Evolutionary conservation across 2,888 invertebrate species (phyloP), one percentile per base, ranked within the genome.

Genomic region (Cetonia aurata): DNA sequence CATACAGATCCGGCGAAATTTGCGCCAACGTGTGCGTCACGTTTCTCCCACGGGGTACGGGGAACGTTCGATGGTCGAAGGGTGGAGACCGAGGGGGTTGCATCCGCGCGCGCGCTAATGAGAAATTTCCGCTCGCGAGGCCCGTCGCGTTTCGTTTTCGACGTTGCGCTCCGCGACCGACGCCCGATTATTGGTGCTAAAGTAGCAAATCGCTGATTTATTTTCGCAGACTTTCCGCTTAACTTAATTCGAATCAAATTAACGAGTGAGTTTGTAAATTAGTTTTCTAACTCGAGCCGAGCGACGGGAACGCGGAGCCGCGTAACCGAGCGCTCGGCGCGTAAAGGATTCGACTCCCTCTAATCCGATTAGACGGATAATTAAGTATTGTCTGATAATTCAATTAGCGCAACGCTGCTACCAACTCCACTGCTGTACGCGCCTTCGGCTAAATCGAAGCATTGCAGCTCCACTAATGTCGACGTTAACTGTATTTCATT

Each of bases 181-280:
- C 33, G 9, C 37, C 8, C 56, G 19, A 56, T 56, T 56, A 56
- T 56, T 56, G 19, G 37, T 9, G 41, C 15, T 17, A 10, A 56
- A 48, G 46, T 46, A 60, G 73, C 67, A 72, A 75, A 75, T 75
- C 72, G 72, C 71, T 76, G 76, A 77, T 77, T 76, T 76, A 77
- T 77, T 76, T 75, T 76, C 75, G 75, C 76, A 75, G 75, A 76
- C 77, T 72, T 80, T 78, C 77, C 79, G 80, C 80, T 78, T 77
- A 80, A 81, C 81, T 82, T 80, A 82, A 82, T 81, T 79, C 78
- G 79, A 82, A 81, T 81, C 80, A 80, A 82, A 82, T 83, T 82
- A 82, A 80, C 80, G 19, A 79, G 79, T 71, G 77, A 82, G 80
- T 82, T 82, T 80, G 81, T 80, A 81, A 83, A 82, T 83, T 82